phyloP scores from a whole-genome alignment of 2,113 vertebrate species.

The Stictonetta naevosa region DNA sequence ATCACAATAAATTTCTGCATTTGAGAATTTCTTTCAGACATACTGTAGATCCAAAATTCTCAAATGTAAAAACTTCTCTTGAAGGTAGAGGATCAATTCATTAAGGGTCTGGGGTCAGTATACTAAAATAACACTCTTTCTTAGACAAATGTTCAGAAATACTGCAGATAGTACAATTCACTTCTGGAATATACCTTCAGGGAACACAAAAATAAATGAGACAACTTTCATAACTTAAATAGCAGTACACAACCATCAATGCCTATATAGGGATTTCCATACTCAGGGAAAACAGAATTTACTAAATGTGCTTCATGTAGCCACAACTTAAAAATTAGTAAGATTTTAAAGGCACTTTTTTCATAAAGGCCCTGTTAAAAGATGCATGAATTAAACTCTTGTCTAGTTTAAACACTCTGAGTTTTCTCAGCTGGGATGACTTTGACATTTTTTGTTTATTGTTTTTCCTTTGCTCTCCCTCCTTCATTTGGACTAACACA shows the following conservation, averaged over 20 bases:
- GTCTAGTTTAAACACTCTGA: neutral
- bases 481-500: neutral
- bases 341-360: neutral
- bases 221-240: neutral
- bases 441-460: neutral
- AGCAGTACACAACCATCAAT: neutral
- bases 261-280: neutral
- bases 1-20: neutral
- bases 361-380: neutral
- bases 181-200: neutral
- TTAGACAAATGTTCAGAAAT: neutral
- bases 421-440: neutral
- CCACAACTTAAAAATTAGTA: neutral
- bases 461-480: neutral
- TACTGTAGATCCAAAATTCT: neutral
- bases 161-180: neutral
- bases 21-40: neutral
- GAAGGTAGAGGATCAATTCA: neutral
- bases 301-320: neutral
- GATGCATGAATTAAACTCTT: neutral
- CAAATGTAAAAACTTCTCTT: neutral
- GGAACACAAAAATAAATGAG: neutral
- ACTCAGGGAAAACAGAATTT: neutral
- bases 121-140: neutral
- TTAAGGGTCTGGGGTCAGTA: neutral